Evolutionary conservation across 2,797 vertebrate species (phyloP).

Genomic region (Microctenopoma stevenorrisi): DNA sequence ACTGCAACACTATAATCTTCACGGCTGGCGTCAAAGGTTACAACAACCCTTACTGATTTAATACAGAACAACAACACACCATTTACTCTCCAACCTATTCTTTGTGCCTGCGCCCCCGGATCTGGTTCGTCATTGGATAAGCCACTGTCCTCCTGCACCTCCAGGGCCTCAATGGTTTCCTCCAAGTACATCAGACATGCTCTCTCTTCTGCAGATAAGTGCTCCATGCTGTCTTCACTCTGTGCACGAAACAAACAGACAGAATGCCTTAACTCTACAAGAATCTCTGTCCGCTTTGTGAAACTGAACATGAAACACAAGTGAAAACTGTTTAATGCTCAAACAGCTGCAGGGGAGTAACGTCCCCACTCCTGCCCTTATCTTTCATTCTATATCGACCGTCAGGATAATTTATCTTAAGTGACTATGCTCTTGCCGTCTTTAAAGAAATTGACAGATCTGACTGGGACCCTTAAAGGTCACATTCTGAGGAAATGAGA

Average conservation of each 20-base stretch:
- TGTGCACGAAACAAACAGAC: constrained; percentile 56
- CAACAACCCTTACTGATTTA: neutral
- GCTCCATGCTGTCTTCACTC: constrained; percentile 91
- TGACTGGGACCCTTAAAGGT: neutral
- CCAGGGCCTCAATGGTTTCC: constrained; percentile 92
- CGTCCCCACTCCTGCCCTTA: neutral
- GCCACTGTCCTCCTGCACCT: constrained; percentile 89
- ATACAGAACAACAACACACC: constrained; percentile 29
- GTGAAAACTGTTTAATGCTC: constrained; percentile 46
- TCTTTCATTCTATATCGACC: constrained; percentile 28
- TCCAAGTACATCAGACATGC: constrained; percentile 94
- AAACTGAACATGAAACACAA: constrained; percentile 1
- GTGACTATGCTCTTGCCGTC: constrained; percentile 13
- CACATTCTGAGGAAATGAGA: constrained; percentile 24
- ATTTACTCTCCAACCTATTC: constrained; percentile 21
- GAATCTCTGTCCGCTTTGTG: constrained; percentile 19
- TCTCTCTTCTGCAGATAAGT: constrained; percentile 91
- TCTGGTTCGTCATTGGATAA: constrained; percentile 86
- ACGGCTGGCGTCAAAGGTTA: neutral
- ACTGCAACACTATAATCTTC: too few relatives aligned
- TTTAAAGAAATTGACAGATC: constrained; percentile 13
- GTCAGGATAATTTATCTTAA: constrained; percentile 37
- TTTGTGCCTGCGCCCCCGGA: constrained; percentile 16
- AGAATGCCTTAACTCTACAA: neutral
- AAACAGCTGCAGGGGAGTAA: constrained; percentile 46